Base-by-base conservation (phyloP, 2,113 vertebrate genomes). In the Sardina pilchardus region DNA sequence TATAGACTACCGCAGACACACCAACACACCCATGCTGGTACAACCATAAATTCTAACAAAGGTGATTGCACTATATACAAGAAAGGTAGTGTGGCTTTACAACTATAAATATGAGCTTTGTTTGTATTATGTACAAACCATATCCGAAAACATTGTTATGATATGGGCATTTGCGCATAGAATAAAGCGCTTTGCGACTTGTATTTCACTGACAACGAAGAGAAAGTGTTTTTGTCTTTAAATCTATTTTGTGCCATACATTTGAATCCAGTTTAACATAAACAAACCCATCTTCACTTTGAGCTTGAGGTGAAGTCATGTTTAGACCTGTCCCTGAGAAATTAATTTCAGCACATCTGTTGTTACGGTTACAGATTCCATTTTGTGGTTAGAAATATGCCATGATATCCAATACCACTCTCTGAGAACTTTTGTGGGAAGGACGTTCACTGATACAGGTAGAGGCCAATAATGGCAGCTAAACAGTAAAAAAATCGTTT, bases 261-360 rank as follows among this genome's bases (percentile, higher is more conserved):
- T 17, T 42, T 12, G n/a, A 39, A 75, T 88, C 84, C 82, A 75
- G 71, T 42, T 19, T 81, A 81, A 85, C 30, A 44, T 53, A 81
- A 59, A 85, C 81, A 36, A 83, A 75, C 21, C 48, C 10, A 56
- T 56, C 30, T 85, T 47, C 19, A 67, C 43, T 59, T 47, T 81
- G 48, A 1, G 48, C 63, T 81, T 63, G 1, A 81, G 87, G 84
- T 34, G 9, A 67, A 82, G 71, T 83, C 84, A 24, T 85, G 84
- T 30, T 50, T 84, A 42, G 71, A 59, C 87, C 4, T 17, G 87
- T 14, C 21, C 5, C 44, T 14, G 84, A 59, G 39, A 81, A 85
- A 81, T 63, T 75, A 45, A 67, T 81, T 6, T 36, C 43, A 67
- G 82, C 63, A 67, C 56, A 48, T 82, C 30, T 42, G 12, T 87